These are phyloP conservation scores for Drosophila triauraria DNA, from an alignment of 1,140 invertebrate genomes.

Conservation along the genomic window DNA sequence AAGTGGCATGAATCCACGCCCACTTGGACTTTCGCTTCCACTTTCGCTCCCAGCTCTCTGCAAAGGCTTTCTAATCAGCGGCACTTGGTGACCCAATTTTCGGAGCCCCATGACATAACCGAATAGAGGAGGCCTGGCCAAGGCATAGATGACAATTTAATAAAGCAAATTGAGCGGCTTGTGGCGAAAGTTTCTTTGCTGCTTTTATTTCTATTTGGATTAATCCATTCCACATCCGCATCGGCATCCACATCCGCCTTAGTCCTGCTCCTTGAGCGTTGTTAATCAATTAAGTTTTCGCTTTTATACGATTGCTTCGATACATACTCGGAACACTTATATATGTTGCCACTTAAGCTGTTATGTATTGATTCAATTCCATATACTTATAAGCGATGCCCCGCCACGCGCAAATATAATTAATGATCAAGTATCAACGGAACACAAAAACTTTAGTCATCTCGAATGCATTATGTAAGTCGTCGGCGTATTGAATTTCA, in stretches of 20 bases:
- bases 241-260: background rate
- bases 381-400: slow-evolving; percentile 33
- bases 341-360: slow-evolving; percentile 44
- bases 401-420: slow-evolving; percentile 72
- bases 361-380: slow-evolving; percentile 52
- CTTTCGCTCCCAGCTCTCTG: background rate
- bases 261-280: slow-evolving; percentile 11
- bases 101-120: slow-evolving; percentile 20
- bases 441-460: slow-evolving; percentile 58
- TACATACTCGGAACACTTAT: slow-evolving; percentile 5
- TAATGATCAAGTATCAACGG: slow-evolving; percentile 77
- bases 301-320: slow-evolving; percentile 56
- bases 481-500: slow-evolving; percentile 57
- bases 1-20: slow-evolving; percentile 17
- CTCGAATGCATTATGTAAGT: slow-evolving; percentile 64
- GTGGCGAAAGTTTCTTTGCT: slow-evolving; percentile 49
- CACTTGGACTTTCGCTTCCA: slow-evolving; percentile 13
- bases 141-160: slow-evolving; percentile 69
- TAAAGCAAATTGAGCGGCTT: slow-evolving; percentile 70
- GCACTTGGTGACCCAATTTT: slow-evolving; percentile 55
- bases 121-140: background rate
- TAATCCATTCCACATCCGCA: slow-evolving; percentile 27
- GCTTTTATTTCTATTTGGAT: slow-evolving; percentile 25
- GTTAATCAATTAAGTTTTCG: slow-evolving; percentile 75
- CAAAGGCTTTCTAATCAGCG: slow-evolving; percentile 62